Evolutionary conservation across 2,113 vertebrate species (phyloP).

Genomic region (Chaetodon auriga): DNA sequence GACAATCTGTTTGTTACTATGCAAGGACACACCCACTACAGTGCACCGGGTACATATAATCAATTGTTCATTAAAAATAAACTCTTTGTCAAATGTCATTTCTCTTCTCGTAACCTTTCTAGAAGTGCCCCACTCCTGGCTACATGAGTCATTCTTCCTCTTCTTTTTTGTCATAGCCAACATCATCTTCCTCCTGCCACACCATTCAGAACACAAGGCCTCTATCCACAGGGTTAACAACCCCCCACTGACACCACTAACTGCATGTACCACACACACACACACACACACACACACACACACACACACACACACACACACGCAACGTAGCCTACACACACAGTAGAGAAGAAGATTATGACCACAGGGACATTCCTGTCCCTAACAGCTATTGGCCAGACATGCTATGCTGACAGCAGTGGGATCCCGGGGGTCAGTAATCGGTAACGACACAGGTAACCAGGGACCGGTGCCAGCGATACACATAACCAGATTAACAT

Average conservation of each 20-base stretch:
- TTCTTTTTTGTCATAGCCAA: neutral
- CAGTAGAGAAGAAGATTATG: slow-evolving; percentile 64
- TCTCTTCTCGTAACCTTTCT: neutral
- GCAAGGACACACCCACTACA: neutral
- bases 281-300: slow-evolving; percentile 23
- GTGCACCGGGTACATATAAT: neutral
- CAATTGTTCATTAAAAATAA: neutral
- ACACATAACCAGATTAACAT: slow-evolving; percentile 74
- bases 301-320: slow-evolving; percentile 35
- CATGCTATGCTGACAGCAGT: slow-evolving; percentile 24
- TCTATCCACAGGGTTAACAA: slow-evolving; percentile 27
- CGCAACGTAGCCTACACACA: slow-evolving; percentile 18
- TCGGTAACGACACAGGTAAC: slow-evolving; percentile 33
- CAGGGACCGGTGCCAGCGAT: slow-evolving; percentile 41
- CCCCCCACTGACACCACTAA: neutral
- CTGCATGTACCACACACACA: slow-evolving; percentile 34
- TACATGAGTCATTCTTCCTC: neutral
- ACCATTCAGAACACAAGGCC: slow-evolving; percentile 28
- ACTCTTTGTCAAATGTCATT: neutral
- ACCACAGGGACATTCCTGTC: slow-evolving; percentile 64
- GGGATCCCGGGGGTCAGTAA: slow-evolving; percentile 37
- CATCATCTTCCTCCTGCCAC: slow-evolving; percentile 10
- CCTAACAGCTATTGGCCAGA: slow-evolving; percentile 37
- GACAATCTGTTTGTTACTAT: neutral
- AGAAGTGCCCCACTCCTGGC: neutral